A percentile compares a stretch with the other conserved stretches of the same genome.
These are phyloP conservation scores for Xestia ashworthii DNA, from an alignment of 2,888 invertebrate species.

Conservation along the genomic window DNA sequence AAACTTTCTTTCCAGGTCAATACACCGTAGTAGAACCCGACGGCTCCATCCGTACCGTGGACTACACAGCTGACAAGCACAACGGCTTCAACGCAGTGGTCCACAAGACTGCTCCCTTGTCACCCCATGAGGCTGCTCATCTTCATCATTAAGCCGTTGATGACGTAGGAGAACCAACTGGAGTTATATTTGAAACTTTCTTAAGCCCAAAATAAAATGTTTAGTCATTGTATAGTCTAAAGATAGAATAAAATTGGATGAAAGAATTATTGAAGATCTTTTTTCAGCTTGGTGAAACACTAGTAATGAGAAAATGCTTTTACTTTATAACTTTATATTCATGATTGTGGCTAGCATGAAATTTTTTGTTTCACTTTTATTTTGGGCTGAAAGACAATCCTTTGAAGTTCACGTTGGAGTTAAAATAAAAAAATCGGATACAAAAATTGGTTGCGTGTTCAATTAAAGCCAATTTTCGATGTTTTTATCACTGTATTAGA, in stretches of 20 bases:
- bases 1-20: conserved; percentile 78
- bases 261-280: background rate
- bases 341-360: background rate
- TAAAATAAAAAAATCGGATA: conserved; percentile 18
- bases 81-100: conserved; percentile 89
- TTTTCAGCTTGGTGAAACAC: background rate
- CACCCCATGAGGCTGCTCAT: conserved; percentile 83
- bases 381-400: conserved; percentile 27
- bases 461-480: conserved; percentile 43
- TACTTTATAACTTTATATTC: background rate
- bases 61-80: conserved; percentile 89
- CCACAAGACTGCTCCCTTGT: conserved; percentile 86
- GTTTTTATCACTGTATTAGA: conserved; percentile 20
- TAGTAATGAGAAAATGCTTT: background rate
- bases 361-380: background rate
- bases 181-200: conserved; percentile 39
- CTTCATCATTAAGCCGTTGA: conserved; percentile 68
- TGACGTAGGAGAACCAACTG: conserved; percentile 15
- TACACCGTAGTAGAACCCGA: conserved; percentile 89
- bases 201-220: conserved; percentile 13
- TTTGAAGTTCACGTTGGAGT: conserved; percentile 35
- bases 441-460: conserved; percentile 19
- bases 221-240: background rate
- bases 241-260: background rate
- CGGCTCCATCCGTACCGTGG: conserved; percentile 88